Conservation (phyloP, 2,888 invertebrate genomes). For the Sipunculus nudus region DNA sequence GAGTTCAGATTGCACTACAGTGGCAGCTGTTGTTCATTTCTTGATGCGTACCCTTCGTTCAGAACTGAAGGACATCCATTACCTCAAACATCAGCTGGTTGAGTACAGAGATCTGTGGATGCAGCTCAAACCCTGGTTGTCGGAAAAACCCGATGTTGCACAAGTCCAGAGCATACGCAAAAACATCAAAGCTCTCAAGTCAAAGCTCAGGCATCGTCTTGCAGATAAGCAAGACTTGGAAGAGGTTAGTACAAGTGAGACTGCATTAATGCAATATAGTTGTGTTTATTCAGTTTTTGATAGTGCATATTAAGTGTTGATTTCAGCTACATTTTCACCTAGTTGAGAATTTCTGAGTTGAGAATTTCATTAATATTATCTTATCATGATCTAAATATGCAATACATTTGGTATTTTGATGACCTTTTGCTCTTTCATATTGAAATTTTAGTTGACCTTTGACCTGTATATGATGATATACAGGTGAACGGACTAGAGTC, state of each 20-base stretch:
- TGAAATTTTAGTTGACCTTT: too few species aligned
- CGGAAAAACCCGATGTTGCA: conserved; percentile 43
- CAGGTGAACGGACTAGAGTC: too few species aligned
- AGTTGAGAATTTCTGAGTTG: too few species aligned
- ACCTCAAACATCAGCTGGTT: conserved; percentile 35
- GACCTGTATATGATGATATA: too few species aligned
- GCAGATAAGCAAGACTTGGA: conserved; percentile 59
- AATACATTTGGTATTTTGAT: too few species aligned
- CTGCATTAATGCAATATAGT: not conserved
- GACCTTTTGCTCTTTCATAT: too few species aligned
- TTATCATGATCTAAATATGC: too few species aligned
- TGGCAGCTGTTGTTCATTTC: conserved; percentile 48
- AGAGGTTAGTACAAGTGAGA: conserved; percentile 46
- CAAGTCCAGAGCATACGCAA: conserved; percentile 47
- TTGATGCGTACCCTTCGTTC: conserved; percentile 45
- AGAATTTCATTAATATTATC: too few species aligned
- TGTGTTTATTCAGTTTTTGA: not conserved
- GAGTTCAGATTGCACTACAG: too few species aligned
- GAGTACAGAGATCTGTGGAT: conserved; percentile 32
- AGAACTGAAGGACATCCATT: conserved; percentile 45
- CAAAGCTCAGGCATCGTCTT: conserved; percentile 55
- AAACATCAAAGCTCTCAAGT: conserved; percentile 48
- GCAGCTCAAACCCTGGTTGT: conserved; percentile 53
- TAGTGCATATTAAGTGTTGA: conserved; percentile 41
- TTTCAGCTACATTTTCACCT: too few species aligned